These are phyloP conservation scores for Benthosema pterotum DNA, from an alignment of 2,797 vertebrate species.

Conservation along the genomic window DNA sequence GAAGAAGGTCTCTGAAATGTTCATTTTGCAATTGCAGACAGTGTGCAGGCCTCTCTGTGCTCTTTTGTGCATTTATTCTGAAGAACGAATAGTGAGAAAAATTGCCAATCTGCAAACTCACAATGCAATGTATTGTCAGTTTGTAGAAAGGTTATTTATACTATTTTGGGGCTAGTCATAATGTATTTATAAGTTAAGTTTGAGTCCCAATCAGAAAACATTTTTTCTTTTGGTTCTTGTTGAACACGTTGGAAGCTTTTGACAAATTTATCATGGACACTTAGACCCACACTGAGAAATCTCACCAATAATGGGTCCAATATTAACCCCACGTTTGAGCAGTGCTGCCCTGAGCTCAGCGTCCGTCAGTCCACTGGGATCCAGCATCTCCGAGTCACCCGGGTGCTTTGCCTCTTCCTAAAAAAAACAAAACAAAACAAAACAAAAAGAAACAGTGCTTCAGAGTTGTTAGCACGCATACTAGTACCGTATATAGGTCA, in stretches of 20 bases:
- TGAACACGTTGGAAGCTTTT: too few species aligned
- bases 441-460: not conserved
- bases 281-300: not conserved
- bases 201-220: not conserved
- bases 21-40: too few species aligned
- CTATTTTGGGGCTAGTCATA: not conserved
- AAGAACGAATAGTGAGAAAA: not conserved
- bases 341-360: slow-evolving; percentile 77
- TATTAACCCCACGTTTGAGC: slow-evolving; percentile 74
- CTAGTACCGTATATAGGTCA: too few species aligned
- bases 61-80: too few species aligned
- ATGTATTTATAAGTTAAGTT: not conserved
- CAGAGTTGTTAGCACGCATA: too few species aligned
- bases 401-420: slow-evolving; percentile 16
- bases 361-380: slow-evolving; percentile 77
- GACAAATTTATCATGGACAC: not conserved
- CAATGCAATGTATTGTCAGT: too few species aligned
- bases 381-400: slow-evolving; percentile 50
- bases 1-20: too few species aligned
- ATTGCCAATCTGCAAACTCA: not conserved
- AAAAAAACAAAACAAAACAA: slow-evolving; percentile 8
- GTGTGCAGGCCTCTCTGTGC: too few species aligned
- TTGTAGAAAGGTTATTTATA: too few species aligned
- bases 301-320: slow-evolving; percentile 86
- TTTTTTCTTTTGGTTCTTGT: too few species aligned